Base-by-base conservation (phyloP, 2,888 invertebrate genomes). In the Lathronympha strigana region DNA sequence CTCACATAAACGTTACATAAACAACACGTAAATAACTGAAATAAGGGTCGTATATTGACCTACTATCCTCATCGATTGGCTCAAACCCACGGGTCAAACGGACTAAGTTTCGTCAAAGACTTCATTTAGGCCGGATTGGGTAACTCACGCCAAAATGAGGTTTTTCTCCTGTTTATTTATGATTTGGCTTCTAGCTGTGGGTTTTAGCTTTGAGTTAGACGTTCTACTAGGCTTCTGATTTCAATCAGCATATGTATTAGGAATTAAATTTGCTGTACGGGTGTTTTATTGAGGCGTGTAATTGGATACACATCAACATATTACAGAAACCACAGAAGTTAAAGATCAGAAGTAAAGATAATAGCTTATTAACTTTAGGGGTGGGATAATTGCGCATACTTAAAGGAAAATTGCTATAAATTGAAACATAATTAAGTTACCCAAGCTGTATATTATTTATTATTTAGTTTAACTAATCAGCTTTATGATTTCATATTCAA, bases 91-190 rank as follows among this genome's bases (percentile, higher is more conserved):
- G 40, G 40, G 40, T 40, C 17, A 40, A 40, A 19, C 40, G 17
- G 17, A 4, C 19, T 50, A 40, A 61, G 51, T 61, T 31, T 6
- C 9, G 50, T 25, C 50, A 61, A 61, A 51, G 51, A 43, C 38
- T 31, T 40, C 40, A 40, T 31, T 40, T 31, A 4, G n/a, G 11
- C 9, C 25, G 49, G 51, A 43, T 15, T 43, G 8, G 40, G 8
- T 23, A 21, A 19, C 11, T 19, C 19, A 2, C 5, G 28, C 8
- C 11, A 2, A 47, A 31, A 50, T 31, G 25, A 50, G 47, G 23
- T 15, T 47, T 15, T 15, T 9, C 6, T 15, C n/a, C 3, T 47
- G n/a, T 25, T 47, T 47, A 25, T 25, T 47, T 47, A 23, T 21
- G 45, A 6, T 21, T 43, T 13, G 23, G 6, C n/a, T 21, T 23